phyloP scores from a whole-genome alignment of 2,113 vertebrate genomes.

The Oenanthe oenanthe region DNA sequence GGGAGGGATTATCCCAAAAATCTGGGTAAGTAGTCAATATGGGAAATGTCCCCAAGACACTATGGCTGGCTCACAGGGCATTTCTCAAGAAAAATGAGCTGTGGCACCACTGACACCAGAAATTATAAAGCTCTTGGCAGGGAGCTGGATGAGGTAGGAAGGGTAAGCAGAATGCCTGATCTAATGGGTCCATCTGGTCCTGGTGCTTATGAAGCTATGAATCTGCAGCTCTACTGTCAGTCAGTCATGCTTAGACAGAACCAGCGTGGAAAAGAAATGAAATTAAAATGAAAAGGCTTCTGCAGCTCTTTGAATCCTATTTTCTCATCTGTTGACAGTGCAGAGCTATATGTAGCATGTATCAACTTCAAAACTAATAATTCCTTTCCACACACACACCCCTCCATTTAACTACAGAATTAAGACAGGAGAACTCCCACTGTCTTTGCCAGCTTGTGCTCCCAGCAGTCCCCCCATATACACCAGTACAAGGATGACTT shows the following conservation, averaged over 20 bases:
- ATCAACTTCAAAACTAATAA: not conserved
- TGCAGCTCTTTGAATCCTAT: not conserved
- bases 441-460: not conserved
- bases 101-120: not conserved
- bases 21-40: accelerated
- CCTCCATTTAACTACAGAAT: not conserved
- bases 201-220: not conserved
- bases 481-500: not conserved
- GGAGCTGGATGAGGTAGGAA: not conserved
- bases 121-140: not conserved
- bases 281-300: not conserved
- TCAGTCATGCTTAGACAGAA: not conserved
- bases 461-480: not conserved
- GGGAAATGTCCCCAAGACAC: not conserved
- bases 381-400: not conserved
- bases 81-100: not conserved
- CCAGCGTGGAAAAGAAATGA: not conserved
- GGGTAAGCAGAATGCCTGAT: constrained; percentile 6
- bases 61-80: not conserved
- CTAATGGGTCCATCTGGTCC: constrained; percentile 39
- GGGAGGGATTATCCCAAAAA: not conserved
- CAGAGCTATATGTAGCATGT: not conserved
- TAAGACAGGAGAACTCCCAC: not conserved
- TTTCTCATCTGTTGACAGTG: not conserved
- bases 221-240: not conserved